phyloP scores from a whole-genome alignment of 2,888 invertebrate genomes.

The Drosophila fungiperda region DNA sequence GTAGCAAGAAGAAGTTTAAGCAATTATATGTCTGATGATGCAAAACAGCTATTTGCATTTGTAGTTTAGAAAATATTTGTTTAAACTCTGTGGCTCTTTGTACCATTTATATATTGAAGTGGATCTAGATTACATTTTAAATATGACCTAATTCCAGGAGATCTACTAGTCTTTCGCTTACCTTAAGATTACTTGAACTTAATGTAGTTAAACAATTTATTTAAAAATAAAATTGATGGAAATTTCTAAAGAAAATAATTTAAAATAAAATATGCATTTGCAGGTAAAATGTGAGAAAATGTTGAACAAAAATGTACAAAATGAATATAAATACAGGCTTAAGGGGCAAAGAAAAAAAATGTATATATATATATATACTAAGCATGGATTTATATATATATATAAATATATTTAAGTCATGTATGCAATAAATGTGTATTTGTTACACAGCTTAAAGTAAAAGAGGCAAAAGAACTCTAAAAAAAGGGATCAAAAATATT shows the following conservation, averaged over 20 bases:
- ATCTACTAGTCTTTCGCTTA: neutral
- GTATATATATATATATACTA: neutral
- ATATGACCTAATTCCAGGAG: neutral
- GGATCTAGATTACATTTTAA: neutral
- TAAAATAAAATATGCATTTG: neutral
- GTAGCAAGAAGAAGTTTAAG: neutral
- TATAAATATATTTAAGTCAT: neutral
- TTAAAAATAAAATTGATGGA: constrained; percentile 19
- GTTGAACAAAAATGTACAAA: neutral
- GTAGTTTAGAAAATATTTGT: neutral
- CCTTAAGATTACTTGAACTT: neutral
- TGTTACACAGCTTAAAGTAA: neutral
- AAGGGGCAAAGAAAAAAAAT: neutral
- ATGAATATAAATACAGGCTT: neutral
- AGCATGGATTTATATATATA: no score
- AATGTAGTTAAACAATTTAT: constrained; percentile 6
- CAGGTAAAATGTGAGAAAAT: constrained; percentile 6
- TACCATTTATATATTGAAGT: no score
- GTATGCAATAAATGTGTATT: neutral
- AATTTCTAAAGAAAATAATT: constrained; percentile 8
- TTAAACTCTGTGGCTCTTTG: neutral
- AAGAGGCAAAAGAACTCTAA: neutral
- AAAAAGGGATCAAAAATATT: neutral
- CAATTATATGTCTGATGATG: neutral
- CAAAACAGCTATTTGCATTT: neutral